Evolutionary conservation across 2,113 vertebrate genomes (phyloP).

Genomic region (Dipodomys ordii): DNA sequence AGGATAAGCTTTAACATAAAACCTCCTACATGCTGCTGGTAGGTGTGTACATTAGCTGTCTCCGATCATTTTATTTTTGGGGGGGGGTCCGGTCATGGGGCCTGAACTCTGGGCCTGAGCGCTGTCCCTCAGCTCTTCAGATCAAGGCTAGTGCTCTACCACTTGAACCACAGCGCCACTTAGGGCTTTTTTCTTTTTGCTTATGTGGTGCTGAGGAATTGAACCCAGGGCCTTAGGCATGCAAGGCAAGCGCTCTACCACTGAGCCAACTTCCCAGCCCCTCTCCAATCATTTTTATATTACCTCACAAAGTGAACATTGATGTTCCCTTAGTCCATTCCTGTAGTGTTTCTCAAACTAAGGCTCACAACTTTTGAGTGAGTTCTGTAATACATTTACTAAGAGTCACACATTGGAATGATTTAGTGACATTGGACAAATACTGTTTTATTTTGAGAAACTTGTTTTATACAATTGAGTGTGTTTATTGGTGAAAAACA

Average conservation of each 20-base stretch:
- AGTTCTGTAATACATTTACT: background rate
- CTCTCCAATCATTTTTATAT: background rate
- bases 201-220: too few relatives aligned
- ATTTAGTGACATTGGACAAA: background rate
- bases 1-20: background rate
- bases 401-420: background rate
- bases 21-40: background rate
- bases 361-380: background rate
- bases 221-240: too few relatives aligned
- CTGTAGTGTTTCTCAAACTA: constrained; percentile 32
- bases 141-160: too few relatives aligned
- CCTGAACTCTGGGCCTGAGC: too few relatives aligned
- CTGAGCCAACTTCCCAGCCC: too few relatives aligned
- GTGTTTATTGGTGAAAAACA: background rate
- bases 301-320: background rate
- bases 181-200: too few relatives aligned
- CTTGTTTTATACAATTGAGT: background rate
- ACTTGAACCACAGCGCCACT: too few relatives aligned
- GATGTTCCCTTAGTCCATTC: background rate
- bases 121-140: too few relatives aligned
- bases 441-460: background rate
- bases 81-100: too few relatives aligned
- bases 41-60: background rate
- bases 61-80: background rate
- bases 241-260: too few relatives aligned